Conservation (phyloP, 1,140 invertebrate genomes). For the Maniola jurtina region DNA sequence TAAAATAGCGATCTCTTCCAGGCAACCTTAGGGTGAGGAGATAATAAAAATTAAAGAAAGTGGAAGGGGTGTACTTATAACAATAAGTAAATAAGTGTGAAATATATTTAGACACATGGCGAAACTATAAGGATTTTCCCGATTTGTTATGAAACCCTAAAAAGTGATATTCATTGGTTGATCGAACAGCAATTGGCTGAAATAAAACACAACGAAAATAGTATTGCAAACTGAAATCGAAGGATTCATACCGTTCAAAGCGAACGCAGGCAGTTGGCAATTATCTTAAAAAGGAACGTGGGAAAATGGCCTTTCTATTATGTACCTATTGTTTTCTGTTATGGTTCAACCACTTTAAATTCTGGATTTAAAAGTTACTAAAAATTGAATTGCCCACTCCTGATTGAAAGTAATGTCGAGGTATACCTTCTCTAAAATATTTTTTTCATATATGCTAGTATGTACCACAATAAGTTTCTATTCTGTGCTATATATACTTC, state of each 20-base stretch:
- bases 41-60: too few species aligned
- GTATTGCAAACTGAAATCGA: conserved; percentile 42
- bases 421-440: too few species aligned
- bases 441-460: too few species aligned
- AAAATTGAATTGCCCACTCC: too few species aligned
- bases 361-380: too few species aligned
- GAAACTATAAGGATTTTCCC: not conserved
- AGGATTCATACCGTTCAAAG: conserved; percentile 37
- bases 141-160: conserved; percentile 19
- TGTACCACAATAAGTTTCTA: too few species aligned
- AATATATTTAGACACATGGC: not conserved
- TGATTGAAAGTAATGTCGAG: too few species aligned
- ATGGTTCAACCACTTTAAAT: conserved; percentile 39
- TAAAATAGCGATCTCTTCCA: too few species aligned
- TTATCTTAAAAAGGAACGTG: conserved; percentile 62
- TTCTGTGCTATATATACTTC: too few species aligned
- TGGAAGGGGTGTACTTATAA: too few species aligned
- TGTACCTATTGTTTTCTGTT: conserved; percentile 43
- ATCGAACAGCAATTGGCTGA: conserved; percentile 20
- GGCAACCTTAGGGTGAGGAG: too few species aligned
- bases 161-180: conserved; percentile 7
- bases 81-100: too few species aligned
- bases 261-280: conserved; percentile 45
- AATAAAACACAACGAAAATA: conserved; percentile 31
- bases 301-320: conserved; percentile 53